Conservation (phyloP, 2,113 vertebrate genomes). For the Rhabdomys dilectus region DNA sequence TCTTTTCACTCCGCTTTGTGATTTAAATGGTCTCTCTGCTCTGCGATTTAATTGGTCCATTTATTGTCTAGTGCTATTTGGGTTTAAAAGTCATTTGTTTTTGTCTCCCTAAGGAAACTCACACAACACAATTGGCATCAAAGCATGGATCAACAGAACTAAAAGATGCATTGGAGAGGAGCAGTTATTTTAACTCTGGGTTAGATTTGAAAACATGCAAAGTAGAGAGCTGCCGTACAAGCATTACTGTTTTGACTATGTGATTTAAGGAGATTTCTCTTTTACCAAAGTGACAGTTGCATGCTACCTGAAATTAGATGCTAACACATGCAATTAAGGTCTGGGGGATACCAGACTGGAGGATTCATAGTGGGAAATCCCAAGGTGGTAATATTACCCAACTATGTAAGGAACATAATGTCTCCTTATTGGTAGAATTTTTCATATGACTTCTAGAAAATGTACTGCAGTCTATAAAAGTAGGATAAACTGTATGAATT, state of each 20-base stretch:
- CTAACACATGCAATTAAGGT: background rate
- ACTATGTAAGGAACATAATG: background rate
- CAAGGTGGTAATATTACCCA: background rate
- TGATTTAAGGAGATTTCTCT: background rate
- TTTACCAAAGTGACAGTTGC: background rate
- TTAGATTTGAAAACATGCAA: background rate
- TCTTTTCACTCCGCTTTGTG: background rate
- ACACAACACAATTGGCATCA: background rate
- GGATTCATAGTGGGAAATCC: background rate
- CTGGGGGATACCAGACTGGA: background rate
- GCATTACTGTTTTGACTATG: too few relatives aligned
- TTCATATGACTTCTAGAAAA: background rate
- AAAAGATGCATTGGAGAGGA: background rate
- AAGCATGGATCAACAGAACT: background rate
- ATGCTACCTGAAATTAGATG: background rate
- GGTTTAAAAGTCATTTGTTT: background rate
- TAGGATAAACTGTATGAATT: background rate
- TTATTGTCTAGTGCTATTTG: background rate
- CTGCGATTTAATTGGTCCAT: background rate
- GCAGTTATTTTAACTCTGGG: background rate
- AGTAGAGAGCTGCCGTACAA: background rate
- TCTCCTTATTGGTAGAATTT: background rate
- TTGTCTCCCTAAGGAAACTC: background rate
- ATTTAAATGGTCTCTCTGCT: background rate
- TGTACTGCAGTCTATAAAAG: background rate